Percentiles rank a stretch among this genome's conserved stretches.
These are phyloP conservation scores for Enteromius treurensis DNA, from an alignment of 2,797 vertebrate species.

Conservation along the genomic window DNA sequence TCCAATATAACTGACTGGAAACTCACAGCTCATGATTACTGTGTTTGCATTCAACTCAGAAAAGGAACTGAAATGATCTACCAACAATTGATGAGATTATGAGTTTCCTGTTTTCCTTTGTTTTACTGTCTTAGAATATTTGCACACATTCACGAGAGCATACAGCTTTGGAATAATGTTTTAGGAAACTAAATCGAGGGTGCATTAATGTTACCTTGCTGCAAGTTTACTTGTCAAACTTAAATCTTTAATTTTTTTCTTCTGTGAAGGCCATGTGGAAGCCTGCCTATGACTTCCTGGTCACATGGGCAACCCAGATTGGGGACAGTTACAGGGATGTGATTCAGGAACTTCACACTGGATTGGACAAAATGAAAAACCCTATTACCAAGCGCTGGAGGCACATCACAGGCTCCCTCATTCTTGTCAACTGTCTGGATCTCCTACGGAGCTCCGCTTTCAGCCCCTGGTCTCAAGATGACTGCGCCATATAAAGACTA, in stretches of 20 bases:
- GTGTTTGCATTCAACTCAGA: slow-evolving; percentile 18
- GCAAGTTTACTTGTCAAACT: not conserved
- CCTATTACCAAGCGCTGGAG: slow-evolving; percentile 97
- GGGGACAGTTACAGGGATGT: slow-evolving; percentile 96
- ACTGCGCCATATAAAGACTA: slow-evolving; percentile 84
- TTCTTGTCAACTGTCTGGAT: slow-evolving; percentile 94
- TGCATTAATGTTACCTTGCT: not conserved
- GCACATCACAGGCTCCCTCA: slow-evolving; percentile 92
- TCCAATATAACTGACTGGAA: not conserved
- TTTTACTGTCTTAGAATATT: not conserved
- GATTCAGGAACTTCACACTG: slow-evolving; percentile 93
- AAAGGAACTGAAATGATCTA: not conserved
- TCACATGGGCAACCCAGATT: slow-evolving; percentile 93
- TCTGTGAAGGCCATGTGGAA: slow-evolving; percentile 95
- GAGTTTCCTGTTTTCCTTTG: not conserved
- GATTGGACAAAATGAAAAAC: slow-evolving; percentile 95
- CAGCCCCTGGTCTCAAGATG: slow-evolving; percentile 84
- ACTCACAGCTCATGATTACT: not conserved
- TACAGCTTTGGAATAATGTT: not conserved
- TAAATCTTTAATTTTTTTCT: not conserved
- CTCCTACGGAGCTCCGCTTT: slow-evolving; percentile 88
- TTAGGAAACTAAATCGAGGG: not conserved
- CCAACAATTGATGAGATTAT: not conserved
- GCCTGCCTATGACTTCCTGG: slow-evolving; percentile 93
- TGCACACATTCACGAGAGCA: not conserved